Conservation (phyloP, 1,140 invertebrate genomes). For the Caenorhabditis latens region DNA sequence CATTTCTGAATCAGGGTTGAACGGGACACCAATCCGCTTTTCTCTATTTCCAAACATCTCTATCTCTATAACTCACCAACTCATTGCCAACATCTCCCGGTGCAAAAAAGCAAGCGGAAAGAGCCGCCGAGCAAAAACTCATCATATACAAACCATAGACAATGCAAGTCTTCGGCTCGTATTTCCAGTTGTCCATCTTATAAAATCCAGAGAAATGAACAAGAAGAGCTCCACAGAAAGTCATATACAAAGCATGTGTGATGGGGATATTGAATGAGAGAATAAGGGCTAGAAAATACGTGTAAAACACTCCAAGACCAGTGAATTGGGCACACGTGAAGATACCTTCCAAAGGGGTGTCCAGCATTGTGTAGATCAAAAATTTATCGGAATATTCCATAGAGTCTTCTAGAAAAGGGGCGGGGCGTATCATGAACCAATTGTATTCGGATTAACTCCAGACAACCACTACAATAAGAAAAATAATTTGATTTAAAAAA, state of each 20-base stretch:
- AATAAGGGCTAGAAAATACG: not conserved
- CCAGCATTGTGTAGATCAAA: not conserved
- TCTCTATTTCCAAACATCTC: not conserved
- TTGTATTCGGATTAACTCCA: not conserved
- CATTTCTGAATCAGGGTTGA: no score
- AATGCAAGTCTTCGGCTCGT: not conserved
- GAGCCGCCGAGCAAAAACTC: conserved; percentile 12
- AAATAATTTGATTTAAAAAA: not conserved
- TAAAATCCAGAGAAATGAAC: not conserved
- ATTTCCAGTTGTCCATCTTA: not conserved
- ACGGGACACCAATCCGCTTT: no score
- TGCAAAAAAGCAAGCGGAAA: conserved; percentile 24
- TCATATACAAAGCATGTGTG: not conserved
- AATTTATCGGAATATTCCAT: not conserved
- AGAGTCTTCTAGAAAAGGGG: no score
- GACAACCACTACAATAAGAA: not conserved
- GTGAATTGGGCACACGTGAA: conserved; percentile 8
- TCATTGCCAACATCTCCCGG: not conserved
- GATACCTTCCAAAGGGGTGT: not conserved
- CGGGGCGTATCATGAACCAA: not conserved
- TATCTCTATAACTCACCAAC: not conserved
- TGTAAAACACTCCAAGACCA: conserved; percentile 27
- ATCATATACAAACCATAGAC: not conserved
- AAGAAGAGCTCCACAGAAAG: not conserved
- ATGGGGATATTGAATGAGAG: not conserved